Base-by-base conservation (phyloP, 2,113 vertebrate species). In the Gavia stellata region DNA sequence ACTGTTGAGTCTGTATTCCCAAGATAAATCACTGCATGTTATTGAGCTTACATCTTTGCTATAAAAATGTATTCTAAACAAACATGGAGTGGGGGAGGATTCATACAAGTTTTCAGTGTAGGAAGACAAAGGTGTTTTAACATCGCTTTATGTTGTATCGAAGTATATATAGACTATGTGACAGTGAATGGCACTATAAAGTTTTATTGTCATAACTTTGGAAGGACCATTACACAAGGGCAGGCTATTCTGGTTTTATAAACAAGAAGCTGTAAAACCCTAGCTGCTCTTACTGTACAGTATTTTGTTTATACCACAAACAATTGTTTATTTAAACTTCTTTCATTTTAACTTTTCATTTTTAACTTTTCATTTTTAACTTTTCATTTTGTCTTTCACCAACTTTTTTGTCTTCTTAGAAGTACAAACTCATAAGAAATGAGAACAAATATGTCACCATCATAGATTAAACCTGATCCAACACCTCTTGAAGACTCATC, bases 31-130 rank as follows among this genome's bases (percentile, higher is more conserved):
- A 47, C 44, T 63, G 24, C 44, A 56, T 31, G 74, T 62, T 93
- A 47, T 33, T 90, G 62, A 82, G 83, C 34, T 86, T 90, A n/a
- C 6, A 44, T 56, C 40, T 84, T 77, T 62, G 40, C 79, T 82
- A 58, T 83, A 95, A 96, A 95, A 95, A 77, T 52, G 2, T 72
- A 49, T 89, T 73, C 92, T 81, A 91, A 96, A 92, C 59, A 95
- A 95, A 79, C 34, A 49, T 62, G 78, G 68, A 17, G 38, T 52
- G 49, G 73, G 24, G 78, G 70, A 95, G 78, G 56, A 86, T 92
- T 88, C 70, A 44, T 88, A 52, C 12, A 74, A 53, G 2, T 74
- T 92, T 82, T 79, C 58, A 49, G 50, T 83, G 83, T 93, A 44
- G 90, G 88, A 94, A 74, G 82, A 31, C 19, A 92, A 83, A 91